Evolutionary conservation across 2,113 vertebrate genomes (phyloP).

Genomic region (Hemiscyllium ocellatum): DNA sequence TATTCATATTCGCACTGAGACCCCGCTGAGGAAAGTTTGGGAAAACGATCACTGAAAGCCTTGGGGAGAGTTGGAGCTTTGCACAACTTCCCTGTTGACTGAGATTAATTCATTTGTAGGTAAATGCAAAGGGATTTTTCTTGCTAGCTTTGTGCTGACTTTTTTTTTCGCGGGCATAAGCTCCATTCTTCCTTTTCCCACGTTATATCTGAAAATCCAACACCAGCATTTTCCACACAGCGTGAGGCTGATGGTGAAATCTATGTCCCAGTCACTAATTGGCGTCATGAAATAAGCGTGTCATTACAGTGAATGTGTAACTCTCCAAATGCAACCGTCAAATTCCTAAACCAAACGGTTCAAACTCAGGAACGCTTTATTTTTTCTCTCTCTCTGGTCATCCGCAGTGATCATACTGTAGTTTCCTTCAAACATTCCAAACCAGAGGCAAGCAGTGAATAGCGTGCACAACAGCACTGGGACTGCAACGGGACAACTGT

Average conservation of each 20-base stretch:
- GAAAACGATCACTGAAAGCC: not conserved
- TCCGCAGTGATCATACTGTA: not conserved
- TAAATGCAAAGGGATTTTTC: not conserved
- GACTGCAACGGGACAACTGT: not conserved
- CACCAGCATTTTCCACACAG: not conserved
- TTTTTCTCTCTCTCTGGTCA: not conserved
- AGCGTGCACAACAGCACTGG: not conserved
- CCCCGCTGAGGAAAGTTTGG: not conserved
- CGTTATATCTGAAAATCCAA: not conserved
- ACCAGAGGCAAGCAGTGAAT: not conserved
- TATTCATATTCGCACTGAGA: not conserved
- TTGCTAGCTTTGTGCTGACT: not conserved
- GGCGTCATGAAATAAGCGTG: not conserved
- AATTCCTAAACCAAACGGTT: not conserved
- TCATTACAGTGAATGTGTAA: not conserved
- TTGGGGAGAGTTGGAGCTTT: not conserved
- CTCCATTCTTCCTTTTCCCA: not conserved
- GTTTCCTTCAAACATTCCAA: not conserved
- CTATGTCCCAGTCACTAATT: not conserved
- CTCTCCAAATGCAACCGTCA: not conserved
- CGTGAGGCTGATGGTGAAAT: not conserved
- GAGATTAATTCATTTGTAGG: constrained; percentile 6
- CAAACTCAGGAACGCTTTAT: not conserved
- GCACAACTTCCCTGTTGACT: not conserved
- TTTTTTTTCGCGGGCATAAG: not conserved